Conservation (phyloP, 2,797 vertebrate species). For the Peromyscus attwateri region DNA sequence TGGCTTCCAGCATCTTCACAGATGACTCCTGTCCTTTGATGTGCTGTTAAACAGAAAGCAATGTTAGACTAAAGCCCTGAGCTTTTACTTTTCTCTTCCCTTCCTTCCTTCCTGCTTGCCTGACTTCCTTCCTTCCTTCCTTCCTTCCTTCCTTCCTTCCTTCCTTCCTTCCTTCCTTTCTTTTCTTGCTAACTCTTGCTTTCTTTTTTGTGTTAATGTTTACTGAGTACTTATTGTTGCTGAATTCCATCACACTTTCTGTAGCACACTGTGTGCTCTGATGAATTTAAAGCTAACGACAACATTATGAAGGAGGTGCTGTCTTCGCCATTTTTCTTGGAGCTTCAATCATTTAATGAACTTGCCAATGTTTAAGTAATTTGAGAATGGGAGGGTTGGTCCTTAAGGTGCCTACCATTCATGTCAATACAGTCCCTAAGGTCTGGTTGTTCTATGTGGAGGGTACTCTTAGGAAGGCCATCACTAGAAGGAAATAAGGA, state of each 20-base stretch:
- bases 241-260: not conserved
- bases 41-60: constrained; percentile 79
- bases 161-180: accelerated
- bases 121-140: too few species aligned
- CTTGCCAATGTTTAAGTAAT: not conserved
- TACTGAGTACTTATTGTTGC: constrained; percentile 20
- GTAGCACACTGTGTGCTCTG: not conserved
- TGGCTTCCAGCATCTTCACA: constrained; percentile 81
- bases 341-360: constrained; percentile 26
- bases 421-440: not conserved
- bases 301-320: not conserved
- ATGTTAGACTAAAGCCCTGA: constrained; percentile 76
- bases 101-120: accelerated
- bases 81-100: not conserved
- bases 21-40: constrained; percentile 85
- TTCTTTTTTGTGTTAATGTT: constrained; percentile 17
- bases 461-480: not conserved
- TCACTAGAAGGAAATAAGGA: not conserved
- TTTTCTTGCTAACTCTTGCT: not conserved
- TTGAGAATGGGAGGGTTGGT: not conserved
- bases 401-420: constrained; percentile 5
- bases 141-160: accelerated
- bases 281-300: constrained; percentile 44
- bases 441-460: not conserved
- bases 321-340: constrained; percentile 17